A percentile compares a stretch with the other conserved stretches of the same genome.
Conservation (phyloP, 1,140 invertebrate genomes). For the Bathynomus jamesi region DNA sequence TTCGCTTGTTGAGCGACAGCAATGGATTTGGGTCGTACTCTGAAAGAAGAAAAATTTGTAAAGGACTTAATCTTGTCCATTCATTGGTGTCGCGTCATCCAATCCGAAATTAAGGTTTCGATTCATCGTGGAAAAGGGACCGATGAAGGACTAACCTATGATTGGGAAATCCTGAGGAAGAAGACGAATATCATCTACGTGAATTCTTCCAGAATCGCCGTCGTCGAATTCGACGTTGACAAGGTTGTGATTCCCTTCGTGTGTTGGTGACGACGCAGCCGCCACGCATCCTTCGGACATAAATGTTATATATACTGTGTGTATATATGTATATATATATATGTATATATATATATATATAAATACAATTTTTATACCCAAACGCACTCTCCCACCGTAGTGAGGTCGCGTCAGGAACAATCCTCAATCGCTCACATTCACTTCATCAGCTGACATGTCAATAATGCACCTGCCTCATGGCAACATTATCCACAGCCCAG, state of each 20-base stretch:
- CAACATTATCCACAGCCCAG: too few relatives aligned
- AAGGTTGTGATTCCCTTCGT: constrained; percentile 56
- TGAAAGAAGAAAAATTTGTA: constrained; percentile 43
- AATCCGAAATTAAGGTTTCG: too few relatives aligned
- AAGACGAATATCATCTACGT: constrained; percentile 77
- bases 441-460: too few relatives aligned
- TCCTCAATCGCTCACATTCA: too few relatives aligned
- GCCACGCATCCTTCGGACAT: constrained; percentile 15
- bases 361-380: too few relatives aligned
- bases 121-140: too few relatives aligned
- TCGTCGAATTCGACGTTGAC: constrained; percentile 93
- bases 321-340: not conserved
- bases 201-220: constrained; percentile 84
- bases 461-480: too few relatives aligned
- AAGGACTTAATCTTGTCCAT: not conserved
- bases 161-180: constrained; percentile 80
- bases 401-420: too few relatives aligned
- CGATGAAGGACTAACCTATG: too few relatives aligned
- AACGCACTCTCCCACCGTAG: too few relatives aligned
- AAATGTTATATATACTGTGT: not conserved
- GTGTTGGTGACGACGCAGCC: constrained; percentile 22
- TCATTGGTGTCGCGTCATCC: too few relatives aligned
- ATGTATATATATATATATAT: not conserved
- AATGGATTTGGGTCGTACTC: constrained; percentile 73
- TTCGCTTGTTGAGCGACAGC: constrained; percentile 59